Evolutionary conservation across 2,888 invertebrate genomes (phyloP).

Genomic region (Drosophila birchii): DNA sequence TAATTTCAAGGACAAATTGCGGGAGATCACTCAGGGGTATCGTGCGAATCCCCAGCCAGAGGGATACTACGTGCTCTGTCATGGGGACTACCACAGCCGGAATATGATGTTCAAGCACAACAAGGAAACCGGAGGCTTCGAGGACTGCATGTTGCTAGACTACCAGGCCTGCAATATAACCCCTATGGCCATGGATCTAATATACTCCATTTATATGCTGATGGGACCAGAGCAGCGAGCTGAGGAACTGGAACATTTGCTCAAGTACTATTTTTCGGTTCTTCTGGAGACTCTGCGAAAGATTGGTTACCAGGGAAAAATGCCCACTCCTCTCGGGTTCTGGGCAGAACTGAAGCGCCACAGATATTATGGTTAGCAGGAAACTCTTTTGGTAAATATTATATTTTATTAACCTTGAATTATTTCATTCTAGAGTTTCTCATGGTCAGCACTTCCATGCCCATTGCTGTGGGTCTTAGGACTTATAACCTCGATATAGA

Average conservation of each 20-base stretch:
- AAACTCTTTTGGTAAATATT: accelerated
- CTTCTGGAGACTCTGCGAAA: slow-evolving; percentile 59
- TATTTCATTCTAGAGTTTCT: slow-evolving; percentile 28
- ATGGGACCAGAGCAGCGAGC: slow-evolving; percentile 53
- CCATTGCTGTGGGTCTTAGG: slow-evolving; percentile 9
- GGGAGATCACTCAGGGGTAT: slow-evolving; percentile 32
- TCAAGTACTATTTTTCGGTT: slow-evolving; percentile 64
- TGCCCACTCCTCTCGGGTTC: slow-evolving; percentile 57
- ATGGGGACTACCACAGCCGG: slow-evolving; percentile 73
- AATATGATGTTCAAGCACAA: slow-evolving; percentile 73
- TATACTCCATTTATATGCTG: slow-evolving; percentile 65
- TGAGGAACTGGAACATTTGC: slow-evolving; percentile 54
- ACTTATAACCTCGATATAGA: slow-evolving; percentile 4
- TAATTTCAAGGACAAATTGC: slow-evolving; percentile 4
- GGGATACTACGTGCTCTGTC: slow-evolving; percentile 66
- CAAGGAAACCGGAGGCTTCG: slow-evolving; percentile 25
- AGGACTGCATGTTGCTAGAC: slow-evolving; percentile 73
- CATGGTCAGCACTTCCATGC: slow-evolving; percentile 36
- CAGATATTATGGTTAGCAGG: slow-evolving; percentile 58
- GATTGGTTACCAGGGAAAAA: slow-evolving; percentile 56
- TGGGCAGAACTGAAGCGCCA: slow-evolving; percentile 54
- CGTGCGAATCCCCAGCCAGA: slow-evolving; percentile 45
- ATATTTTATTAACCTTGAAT: background rate
- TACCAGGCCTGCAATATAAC: slow-evolving; percentile 68
- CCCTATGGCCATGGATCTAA: slow-evolving; percentile 61